These are phyloP conservation scores for Cantharis flavilabris DNA, from an alignment of 2,888 invertebrate genomes.

Conservation along the genomic window DNA sequence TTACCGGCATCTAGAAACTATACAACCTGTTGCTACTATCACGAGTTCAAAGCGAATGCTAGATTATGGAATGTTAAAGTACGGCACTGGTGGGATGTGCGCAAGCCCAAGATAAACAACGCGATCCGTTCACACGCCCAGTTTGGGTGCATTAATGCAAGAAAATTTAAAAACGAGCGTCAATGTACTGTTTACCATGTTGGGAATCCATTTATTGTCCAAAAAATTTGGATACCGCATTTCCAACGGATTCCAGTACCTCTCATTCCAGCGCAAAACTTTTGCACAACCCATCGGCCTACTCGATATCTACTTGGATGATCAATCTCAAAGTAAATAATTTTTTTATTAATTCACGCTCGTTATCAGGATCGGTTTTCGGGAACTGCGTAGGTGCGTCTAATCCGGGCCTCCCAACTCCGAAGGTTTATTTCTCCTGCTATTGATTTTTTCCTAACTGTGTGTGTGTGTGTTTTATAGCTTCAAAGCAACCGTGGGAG, in stretches of 20 bases:
- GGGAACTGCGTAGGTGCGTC: not conserved
- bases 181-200: slow-evolving; percentile 13
- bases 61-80: slow-evolving; percentile 26
- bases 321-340: not conserved
- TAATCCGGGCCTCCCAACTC: not conserved
- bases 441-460: not conserved
- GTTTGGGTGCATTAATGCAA: slow-evolving; percentile 15
- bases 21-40: slow-evolving; percentile 27
- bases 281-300: not conserved
- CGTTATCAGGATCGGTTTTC: not conserved
- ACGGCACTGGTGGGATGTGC: slow-evolving; percentile 12
- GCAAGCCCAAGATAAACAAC: slow-evolving; percentile 8
- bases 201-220: not conserved
- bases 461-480: not conserved
- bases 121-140: slow-evolving; percentile 12
- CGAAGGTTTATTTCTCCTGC: not conserved
- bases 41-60: slow-evolving; percentile 25
- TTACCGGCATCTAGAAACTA: slow-evolving; percentile 16
- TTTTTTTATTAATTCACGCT: not conserved
- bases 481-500: not conserved
- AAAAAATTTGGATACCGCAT: not conserved
- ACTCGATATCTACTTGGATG: not conserved
- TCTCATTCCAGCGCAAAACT: not conserved
- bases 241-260: not conserved
- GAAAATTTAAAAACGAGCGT: slow-evolving; percentile 7